phyloP scores from a whole-genome alignment of 1,140 invertebrate species.

The Penaeus indicus region DNA sequence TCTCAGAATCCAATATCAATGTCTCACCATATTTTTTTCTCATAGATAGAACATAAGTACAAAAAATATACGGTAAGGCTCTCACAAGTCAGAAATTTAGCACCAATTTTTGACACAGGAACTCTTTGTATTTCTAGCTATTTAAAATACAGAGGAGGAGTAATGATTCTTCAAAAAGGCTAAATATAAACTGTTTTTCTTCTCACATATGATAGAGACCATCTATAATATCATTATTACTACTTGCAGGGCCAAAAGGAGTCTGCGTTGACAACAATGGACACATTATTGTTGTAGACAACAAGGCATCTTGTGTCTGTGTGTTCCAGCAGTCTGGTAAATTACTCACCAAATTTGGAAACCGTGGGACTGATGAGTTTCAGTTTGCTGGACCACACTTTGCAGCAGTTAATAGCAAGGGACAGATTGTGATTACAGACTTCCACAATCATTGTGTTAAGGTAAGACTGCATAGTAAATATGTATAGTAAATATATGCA shows the following conservation, averaged over 20 bases:
- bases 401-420: conserved; percentile 73
- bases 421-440: conserved; percentile 75
- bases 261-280: conserved; percentile 73
- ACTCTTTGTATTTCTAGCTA: too few relatives aligned
- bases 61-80: too few relatives aligned
- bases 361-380: conserved; percentile 69
- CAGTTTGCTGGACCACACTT: conserved; percentile 77
- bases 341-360: conserved; percentile 71
- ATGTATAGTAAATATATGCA: background rate
- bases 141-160: too few relatives aligned
- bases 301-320: conserved; percentile 74
- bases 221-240: background rate
- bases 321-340: conserved; percentile 74
- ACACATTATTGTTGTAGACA: conserved; percentile 76
- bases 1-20: too few relatives aligned
- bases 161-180: too few relatives aligned
- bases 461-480: conserved; percentile 64
- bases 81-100: too few relatives aligned
- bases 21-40: too few relatives aligned
- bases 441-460: conserved; percentile 77
- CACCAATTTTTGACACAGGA: too few relatives aligned
- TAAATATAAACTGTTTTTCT: too few relatives aligned
- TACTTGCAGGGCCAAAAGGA: conserved; percentile 72
- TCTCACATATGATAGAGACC: background rate
- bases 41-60: too few relatives aligned